These are phyloP conservation scores for Nesospiza acunhae DNA, from an alignment of 2,113 vertebrate species.

Conservation along the genomic window DNA sequence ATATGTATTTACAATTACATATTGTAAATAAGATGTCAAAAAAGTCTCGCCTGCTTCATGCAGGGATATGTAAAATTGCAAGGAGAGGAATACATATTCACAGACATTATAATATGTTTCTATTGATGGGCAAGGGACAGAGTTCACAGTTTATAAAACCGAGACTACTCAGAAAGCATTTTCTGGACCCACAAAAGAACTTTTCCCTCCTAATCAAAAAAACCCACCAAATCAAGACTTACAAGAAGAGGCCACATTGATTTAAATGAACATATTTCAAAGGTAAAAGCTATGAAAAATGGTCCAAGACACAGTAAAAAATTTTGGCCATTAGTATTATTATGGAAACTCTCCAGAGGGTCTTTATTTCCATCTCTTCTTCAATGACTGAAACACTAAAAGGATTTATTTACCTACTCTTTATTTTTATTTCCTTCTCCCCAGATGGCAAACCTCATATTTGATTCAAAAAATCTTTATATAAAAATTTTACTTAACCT, in stretches of 20 bases:
- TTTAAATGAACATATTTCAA: not conserved
- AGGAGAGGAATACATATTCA: not conserved
- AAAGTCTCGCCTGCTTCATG: not conserved
- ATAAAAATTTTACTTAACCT: not conserved
- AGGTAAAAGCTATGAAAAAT: not conserved
- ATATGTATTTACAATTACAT: no score
- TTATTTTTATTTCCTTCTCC: not conserved
- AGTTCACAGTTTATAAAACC: not conserved
- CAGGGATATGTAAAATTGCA: not conserved
- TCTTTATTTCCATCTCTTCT: not conserved
- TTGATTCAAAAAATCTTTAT: not conserved
- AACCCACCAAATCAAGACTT: not conserved
- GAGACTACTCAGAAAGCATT: not conserved
- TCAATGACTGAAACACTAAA: not conserved
- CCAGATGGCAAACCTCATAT: not conserved
- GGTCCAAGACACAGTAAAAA: not conserved
- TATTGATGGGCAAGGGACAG: not conserved
- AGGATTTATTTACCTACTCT: not conserved
- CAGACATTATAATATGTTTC: not conserved
- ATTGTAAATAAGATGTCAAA: not conserved
- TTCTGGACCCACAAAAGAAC: not conserved
- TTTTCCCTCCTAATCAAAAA: not conserved
- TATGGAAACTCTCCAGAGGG: not conserved
- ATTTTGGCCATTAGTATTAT: not conserved
- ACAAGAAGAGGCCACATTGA: not conserved